phyloP scores from a whole-genome alignment of 1,140 invertebrate genomes.

The Thereuonema tuberculata region DNA sequence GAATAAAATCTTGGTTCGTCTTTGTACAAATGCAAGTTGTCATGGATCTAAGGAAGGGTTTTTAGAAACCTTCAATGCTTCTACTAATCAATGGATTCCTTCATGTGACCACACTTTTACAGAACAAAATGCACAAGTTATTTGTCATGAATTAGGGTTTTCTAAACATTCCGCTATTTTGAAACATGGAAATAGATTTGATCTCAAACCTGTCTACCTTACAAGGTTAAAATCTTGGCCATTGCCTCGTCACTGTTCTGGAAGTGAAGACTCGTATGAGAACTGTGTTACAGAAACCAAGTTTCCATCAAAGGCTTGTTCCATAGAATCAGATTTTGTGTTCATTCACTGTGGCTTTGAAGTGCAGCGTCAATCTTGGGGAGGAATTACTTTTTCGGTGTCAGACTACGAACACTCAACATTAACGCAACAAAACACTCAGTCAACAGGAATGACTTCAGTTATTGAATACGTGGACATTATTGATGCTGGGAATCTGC shows the following conservation, averaged over 20 bases:
- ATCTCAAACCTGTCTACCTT: conserved; percentile 72
- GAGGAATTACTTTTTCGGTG: conserved; percentile 82
- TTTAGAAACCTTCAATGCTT: conserved; percentile 86
- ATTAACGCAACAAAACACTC: conserved; percentile 9
- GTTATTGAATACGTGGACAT: conserved; percentile 71
- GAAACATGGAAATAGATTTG: conserved; percentile 58
- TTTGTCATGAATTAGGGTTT: conserved; percentile 84
- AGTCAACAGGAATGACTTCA: conserved; percentile 43
- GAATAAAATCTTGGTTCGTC: conserved; percentile 17
- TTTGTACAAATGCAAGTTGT: conserved; percentile 29
- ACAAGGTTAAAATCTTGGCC: conserved; percentile 82
- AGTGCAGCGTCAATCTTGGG: conserved; percentile 83
- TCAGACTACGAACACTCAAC: conserved; percentile 59
- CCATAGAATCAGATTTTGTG: conserved; percentile 72
- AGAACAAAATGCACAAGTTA: conserved; percentile 84
- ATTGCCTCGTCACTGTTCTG: conserved; percentile 63
- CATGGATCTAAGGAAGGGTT: conserved; percentile 44
- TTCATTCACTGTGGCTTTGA: conserved; percentile 83
- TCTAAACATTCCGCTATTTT: conserved; percentile 78
- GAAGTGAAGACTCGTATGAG: conserved; percentile 33
- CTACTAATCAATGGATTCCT: conserved; percentile 90
- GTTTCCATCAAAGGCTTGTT: conserved; percentile 72
- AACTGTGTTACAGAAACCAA: conserved; percentile 80
- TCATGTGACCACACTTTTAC: conserved; percentile 92
- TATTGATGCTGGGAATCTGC: conserved; percentile 84